phyloP scores from a whole-genome alignment of 2,888 invertebrate species.

The Lamellibrachia satsuma region DNA sequence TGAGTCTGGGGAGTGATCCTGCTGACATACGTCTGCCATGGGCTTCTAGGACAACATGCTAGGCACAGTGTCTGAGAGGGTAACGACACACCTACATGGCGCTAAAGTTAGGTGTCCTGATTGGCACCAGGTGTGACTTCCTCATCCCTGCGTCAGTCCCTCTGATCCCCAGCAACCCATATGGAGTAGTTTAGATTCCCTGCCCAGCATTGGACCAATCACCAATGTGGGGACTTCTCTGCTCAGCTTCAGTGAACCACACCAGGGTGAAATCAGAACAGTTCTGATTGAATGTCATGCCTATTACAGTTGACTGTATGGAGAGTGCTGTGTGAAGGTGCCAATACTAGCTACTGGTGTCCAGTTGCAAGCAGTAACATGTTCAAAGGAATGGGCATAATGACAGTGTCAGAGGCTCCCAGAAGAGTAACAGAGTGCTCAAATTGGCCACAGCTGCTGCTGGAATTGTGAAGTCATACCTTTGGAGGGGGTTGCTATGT shows the following conservation, averaged over 20 bases:
- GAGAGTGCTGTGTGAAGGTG: background rate
- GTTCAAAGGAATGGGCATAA: background rate
- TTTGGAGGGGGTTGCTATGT: background rate
- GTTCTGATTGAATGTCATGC: conserved; percentile 11
- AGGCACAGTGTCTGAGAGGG: background rate
- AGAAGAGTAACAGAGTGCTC: background rate
- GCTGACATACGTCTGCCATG: background rate
- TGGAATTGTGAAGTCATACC: background rate
- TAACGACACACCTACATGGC: background rate
- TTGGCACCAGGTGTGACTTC: conserved; percentile 17
- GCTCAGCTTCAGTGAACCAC: background rate
- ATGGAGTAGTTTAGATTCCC: background rate
- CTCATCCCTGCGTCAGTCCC: background rate
- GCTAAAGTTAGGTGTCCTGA: background rate
- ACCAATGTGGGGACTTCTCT: background rate
- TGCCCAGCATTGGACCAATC: background rate
- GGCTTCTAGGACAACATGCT: background rate
- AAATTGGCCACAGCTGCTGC: background rate
- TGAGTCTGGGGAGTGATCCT: background rate
- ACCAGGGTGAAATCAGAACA: conserved; percentile 7
- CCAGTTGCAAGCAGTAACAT: background rate
- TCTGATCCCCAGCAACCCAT: background rate
- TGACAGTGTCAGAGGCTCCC: background rate
- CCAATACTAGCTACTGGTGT: background rate
- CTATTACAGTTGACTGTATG: conserved; percentile 17